Conservation (phyloP, 2,797 vertebrate genomes). For the Echeneis naucrates region DNA sequence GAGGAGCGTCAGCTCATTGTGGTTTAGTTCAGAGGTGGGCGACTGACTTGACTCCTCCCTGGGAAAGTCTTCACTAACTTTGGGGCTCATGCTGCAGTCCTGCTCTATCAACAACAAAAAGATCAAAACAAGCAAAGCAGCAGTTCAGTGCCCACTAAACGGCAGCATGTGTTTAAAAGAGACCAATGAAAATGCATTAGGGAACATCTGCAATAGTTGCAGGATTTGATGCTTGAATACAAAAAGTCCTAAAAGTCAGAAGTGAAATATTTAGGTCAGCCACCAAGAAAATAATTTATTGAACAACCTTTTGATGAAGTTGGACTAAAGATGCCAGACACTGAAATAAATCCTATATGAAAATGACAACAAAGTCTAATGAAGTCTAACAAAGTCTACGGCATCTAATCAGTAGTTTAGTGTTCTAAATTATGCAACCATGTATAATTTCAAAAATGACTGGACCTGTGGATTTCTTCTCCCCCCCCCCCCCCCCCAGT, state of each 20-base stretch:
- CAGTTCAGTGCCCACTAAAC: background rate
- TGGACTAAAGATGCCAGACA: background rate
- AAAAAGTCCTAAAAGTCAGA: background rate
- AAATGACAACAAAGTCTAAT: no score
- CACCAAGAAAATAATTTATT: background rate
- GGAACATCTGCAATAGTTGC: background rate
- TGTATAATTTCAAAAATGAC: no score
- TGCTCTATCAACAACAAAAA: background rate
- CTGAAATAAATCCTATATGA: no score
- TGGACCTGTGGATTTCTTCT: background rate
- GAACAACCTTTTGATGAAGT: background rate
- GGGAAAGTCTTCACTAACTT: slow-evolving; percentile 47
- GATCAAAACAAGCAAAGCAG: background rate
- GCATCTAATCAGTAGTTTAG: no score
- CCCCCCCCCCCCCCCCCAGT: no score
- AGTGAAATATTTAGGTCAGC: background rate
- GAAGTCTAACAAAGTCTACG: no score
- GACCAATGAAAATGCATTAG: background rate
- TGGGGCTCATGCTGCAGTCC: background rate
- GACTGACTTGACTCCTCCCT: slow-evolving; percentile 46
- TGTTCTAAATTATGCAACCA: no score
- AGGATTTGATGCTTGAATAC: background rate
- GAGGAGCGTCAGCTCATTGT: slow-evolving; percentile 50
- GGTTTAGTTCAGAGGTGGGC: slow-evolving; percentile 49
- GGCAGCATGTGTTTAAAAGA: background rate